Conservation (phyloP, 2,113 vertebrate species). For the Telmatochromis sp. region DNA sequence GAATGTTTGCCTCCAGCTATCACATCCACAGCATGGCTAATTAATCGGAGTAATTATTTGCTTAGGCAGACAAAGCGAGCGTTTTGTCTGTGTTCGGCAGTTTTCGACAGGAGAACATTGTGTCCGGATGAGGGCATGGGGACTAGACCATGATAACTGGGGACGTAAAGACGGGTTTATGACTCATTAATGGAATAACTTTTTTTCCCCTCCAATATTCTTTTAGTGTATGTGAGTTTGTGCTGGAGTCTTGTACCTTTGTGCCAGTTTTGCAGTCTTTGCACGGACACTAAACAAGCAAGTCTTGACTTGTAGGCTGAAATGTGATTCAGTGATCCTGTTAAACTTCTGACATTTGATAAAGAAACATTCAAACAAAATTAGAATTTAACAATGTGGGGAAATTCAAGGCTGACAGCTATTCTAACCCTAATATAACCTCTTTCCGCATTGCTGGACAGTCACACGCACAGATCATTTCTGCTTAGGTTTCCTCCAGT, state of each 20-base stretch:
- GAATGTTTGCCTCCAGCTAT: slow-evolving; percentile 66
- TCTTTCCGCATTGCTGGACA: neutral
- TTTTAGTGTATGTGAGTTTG: neutral
- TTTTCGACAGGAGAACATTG: slow-evolving; percentile 66
- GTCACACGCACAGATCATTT: neutral
- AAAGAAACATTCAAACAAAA: neutral
- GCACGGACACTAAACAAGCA: neutral
- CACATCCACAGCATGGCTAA: slow-evolving; percentile 64
- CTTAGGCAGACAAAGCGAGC: slow-evolving; percentile 73
- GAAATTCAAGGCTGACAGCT: neutral
- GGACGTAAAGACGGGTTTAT: slow-evolving; percentile 13
- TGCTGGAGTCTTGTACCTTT: neutral
- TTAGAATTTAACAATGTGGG: neutral
- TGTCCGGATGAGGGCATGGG: slow-evolving; percentile 50
- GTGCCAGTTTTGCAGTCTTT: neutral
- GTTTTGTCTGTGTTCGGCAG: slow-evolving; percentile 67
- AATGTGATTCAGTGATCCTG: neutral
- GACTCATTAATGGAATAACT: slow-evolving; percentile 11
- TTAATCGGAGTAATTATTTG: slow-evolving; percentile 78
- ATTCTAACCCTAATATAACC: neutral
- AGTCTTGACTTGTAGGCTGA: neutral
- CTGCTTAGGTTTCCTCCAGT: neutral
- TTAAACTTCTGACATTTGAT: neutral
- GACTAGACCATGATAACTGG: slow-evolving; percentile 6
- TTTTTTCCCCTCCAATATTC: neutral